phyloP scores from a whole-genome alignment of 2,888 invertebrate genomes.

The Yponomeuta cagnagella region DNA sequence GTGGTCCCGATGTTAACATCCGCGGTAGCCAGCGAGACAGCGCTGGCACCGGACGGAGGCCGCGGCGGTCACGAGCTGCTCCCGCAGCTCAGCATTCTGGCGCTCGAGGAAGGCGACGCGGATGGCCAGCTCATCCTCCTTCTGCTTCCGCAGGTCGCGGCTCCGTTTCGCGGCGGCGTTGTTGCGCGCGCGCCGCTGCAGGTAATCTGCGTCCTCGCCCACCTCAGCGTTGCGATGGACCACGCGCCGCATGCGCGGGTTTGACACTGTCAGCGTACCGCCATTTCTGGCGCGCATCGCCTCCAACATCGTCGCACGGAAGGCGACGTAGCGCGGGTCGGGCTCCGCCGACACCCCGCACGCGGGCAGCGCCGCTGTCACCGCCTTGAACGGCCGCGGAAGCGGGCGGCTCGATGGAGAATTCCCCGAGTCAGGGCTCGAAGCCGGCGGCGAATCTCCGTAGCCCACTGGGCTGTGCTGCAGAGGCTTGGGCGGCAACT shows the following conservation, averaged over 20 bases:
- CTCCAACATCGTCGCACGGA: conserved; percentile 76
- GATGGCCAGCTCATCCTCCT: conserved; percentile 87
- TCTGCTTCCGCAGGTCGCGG: conserved; percentile 91
- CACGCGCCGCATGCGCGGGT: conserved; percentile 78
- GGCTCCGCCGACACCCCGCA: background rate
- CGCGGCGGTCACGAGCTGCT: background rate
- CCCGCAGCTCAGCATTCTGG: conserved; percentile 5
- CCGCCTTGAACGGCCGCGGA: conserved; percentile 14
- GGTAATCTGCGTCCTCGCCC: conserved; percentile 84
- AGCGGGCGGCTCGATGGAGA: background rate
- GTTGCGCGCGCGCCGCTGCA: conserved; percentile 90
- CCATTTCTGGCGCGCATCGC: conserved; percentile 72
- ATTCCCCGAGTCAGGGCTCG: conserved; percentile 6
- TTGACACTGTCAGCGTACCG: conserved; percentile 55
- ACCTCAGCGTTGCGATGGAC: conserved; percentile 24
- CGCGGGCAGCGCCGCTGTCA: conserved; percentile 10
- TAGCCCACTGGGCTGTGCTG: background rate
- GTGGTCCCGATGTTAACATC: background rate
- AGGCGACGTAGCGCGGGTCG: conserved; percentile 76
- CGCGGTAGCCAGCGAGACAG: background rate
- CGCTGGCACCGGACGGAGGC: background rate
- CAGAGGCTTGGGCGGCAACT: background rate
- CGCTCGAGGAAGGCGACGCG: conserved; percentile 7
- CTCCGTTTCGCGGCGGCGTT: conserved; percentile 97
- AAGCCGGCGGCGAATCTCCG: conserved; percentile 10